Evolutionary conservation across 2,113 vertebrate genomes (phyloP).

Genomic region (Cisticola juncidis): DNA sequence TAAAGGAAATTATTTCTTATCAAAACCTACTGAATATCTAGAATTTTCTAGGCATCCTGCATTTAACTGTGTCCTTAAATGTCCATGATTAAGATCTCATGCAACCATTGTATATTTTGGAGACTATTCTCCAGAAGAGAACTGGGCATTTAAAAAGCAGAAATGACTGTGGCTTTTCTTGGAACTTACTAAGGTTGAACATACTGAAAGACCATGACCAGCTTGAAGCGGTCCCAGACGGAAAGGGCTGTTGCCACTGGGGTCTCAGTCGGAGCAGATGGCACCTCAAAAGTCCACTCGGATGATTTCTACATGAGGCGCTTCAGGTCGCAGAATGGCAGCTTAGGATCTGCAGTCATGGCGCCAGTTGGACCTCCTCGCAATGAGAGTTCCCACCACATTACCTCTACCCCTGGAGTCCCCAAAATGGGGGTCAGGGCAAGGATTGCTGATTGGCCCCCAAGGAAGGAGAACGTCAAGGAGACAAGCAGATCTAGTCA

Average conservation of each 20-base stretch:
- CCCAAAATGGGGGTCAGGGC: slow-evolving; percentile 97
- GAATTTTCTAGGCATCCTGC: slow-evolving; percentile 13
- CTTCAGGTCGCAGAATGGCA: slow-evolving; percentile 88
- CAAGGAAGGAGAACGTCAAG: slow-evolving; percentile 86
- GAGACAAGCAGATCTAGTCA: slow-evolving; percentile 80
- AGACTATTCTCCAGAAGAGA: slow-evolving; percentile 74
- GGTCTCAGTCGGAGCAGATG: slow-evolving; percentile 74
- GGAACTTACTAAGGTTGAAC: slow-evolving; percentile 68
- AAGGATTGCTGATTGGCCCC: slow-evolving; percentile 95
- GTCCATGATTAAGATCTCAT: slow-evolving; percentile 70
- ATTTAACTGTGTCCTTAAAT: slow-evolving; percentile 65
- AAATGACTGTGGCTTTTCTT: slow-evolving; percentile 71
- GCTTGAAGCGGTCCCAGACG: slow-evolving; percentile 88
- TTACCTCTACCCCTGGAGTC: slow-evolving; percentile 87
- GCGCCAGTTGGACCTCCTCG: slow-evolving; percentile 80
- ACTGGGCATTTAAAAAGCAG: slow-evolving; percentile 67
- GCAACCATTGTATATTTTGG: slow-evolving; percentile 71
- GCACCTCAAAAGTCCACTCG: slow-evolving; percentile 81
- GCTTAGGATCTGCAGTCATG: slow-evolving; percentile 79
- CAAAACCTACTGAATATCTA: slow-evolving; percentile 46
- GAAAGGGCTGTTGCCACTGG: slow-evolving; percentile 85
- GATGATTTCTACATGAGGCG: slow-evolving; percentile 94
- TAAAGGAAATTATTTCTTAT: slow-evolving; percentile 23
- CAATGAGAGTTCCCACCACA: slow-evolving; percentile 83
- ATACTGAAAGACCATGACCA: slow-evolving; percentile 85